Conservation (phyloP, 2,113 vertebrate genomes). For the Euleptes europaea region DNA sequence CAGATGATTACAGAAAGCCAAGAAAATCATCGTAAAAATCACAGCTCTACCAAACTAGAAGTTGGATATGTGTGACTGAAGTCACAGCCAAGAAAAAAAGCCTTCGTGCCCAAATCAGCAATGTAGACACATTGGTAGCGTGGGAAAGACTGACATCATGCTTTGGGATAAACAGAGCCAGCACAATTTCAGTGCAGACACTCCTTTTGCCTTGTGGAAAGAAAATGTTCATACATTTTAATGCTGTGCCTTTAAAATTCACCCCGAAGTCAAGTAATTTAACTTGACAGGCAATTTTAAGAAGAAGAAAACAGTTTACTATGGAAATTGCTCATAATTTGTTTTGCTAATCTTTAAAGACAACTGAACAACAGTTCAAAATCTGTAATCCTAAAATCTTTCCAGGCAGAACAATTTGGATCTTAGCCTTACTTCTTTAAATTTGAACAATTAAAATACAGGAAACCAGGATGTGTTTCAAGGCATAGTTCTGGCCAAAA, state of each 20-base stretch:
- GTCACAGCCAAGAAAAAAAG: conserved; percentile 11
- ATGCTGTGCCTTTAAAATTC: neutral
- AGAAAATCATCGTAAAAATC: conserved; percentile 2
- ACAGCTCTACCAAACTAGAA: conserved; percentile 14
- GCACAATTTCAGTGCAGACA: conserved; percentile 33
- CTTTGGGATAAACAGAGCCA: conserved; percentile 52
- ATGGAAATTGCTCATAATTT: neutral
- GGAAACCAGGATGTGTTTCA: neutral
- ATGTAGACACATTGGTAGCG: conserved; percentile 13
- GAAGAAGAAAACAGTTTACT: neutral
- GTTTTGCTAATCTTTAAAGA: neutral
- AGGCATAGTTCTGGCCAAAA: neutral
- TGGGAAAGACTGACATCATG: conserved; percentile 38
- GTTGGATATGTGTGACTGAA: neutral
- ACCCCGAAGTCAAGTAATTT: neutral
- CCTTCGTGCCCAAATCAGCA: neutral
- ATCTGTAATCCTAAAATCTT: neutral
- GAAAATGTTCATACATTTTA: conserved; percentile 30
- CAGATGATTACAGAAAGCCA: neutral
- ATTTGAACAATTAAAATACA: neutral
- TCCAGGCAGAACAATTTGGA: neutral
- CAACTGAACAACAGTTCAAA: neutral
- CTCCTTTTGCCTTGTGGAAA: conserved; percentile 46
- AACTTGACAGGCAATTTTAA: neutral
- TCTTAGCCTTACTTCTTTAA: neutral